phyloP scores from a whole-genome alignment of 1,140 invertebrate species.

The Lepidurus couesii region DNA sequence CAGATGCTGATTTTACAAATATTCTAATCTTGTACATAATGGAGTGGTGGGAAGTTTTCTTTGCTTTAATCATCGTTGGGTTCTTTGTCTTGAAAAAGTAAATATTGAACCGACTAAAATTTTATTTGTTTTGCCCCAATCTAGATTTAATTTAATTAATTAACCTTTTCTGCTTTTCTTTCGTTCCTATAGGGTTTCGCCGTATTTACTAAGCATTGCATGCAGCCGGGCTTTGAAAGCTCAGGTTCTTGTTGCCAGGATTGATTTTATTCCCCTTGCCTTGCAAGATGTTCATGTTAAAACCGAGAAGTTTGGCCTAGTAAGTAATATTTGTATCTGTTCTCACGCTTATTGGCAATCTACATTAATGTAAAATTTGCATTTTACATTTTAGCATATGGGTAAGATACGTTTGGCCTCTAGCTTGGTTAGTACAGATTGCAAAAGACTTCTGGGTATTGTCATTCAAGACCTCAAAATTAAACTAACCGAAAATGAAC shows the following conservation, averaged over 20 bases:
- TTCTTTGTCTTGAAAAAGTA: not conserved
- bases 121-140: not conserved
- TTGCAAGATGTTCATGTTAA: constrained; percentile 28
- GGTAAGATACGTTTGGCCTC: constrained; percentile 79
- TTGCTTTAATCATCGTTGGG: not conserved
- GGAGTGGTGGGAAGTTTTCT: not conserved
- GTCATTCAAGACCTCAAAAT: constrained; percentile 76
- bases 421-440: constrained; percentile 82
- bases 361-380: constrained; percentile 2
- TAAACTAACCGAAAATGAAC: constrained; percentile 50
- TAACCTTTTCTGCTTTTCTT: not conserved
- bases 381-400: constrained; percentile 60
- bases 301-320: constrained; percentile 25
- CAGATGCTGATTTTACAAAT: too few species aligned
- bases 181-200: constrained; percentile 22
- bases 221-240: constrained; percentile 28
- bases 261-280: constrained; percentile 29
- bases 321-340: constrained; percentile 19
- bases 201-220: constrained; percentile 23
- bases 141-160: not conserved
- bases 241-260: constrained; percentile 26
- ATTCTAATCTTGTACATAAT: not conserved
- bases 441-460: constrained; percentile 77
- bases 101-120: not conserved
- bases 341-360: not conserved